Evolutionary conservation across 2,888 invertebrate species (phyloP).

Genomic region (Phyllotreta striolata): DNA sequence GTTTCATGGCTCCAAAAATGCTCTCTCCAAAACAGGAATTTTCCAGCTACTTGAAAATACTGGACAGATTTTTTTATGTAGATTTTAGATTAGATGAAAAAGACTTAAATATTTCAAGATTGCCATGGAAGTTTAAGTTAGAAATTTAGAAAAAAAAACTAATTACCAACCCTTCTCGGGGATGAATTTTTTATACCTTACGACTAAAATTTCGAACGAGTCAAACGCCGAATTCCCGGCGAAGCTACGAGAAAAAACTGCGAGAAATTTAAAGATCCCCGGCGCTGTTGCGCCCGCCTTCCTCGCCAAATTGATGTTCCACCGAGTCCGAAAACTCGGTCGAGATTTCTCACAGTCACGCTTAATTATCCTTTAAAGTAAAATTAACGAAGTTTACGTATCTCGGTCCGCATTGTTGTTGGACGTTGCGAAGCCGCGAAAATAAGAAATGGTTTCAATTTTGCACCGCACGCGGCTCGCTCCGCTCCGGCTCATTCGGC

Average conservation of each 20-base stretch:
- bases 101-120: too few species aligned
- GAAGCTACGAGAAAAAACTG: neutral
- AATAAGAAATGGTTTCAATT: conserved; percentile 18
- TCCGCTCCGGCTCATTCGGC: too few species aligned
- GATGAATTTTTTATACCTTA: too few species aligned
- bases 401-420: conserved; percentile 29
- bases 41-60: too few species aligned
- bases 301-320: conserved; percentile 29
- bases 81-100: too few species aligned
- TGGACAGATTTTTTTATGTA: too few species aligned
- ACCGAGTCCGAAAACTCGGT: conserved; percentile 23
- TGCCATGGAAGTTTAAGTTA: too few species aligned
- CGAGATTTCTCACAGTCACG: conserved; percentile 27
- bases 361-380: conserved; percentile 29
- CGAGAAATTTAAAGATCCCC: conserved; percentile 1
- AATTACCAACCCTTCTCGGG: too few species aligned
- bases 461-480: neutral
- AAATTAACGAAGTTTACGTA: conserved; percentile 35
- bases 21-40: too few species aligned
- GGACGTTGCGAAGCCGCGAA: conserved; percentile 12
- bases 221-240: too few species aligned
- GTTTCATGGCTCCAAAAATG: neutral
- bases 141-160: too few species aligned
- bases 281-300: neutral
- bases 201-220: too few species aligned